Base-by-base conservation (phyloP, 2,113 vertebrate species). In the Xiphias gladius region DNA sequence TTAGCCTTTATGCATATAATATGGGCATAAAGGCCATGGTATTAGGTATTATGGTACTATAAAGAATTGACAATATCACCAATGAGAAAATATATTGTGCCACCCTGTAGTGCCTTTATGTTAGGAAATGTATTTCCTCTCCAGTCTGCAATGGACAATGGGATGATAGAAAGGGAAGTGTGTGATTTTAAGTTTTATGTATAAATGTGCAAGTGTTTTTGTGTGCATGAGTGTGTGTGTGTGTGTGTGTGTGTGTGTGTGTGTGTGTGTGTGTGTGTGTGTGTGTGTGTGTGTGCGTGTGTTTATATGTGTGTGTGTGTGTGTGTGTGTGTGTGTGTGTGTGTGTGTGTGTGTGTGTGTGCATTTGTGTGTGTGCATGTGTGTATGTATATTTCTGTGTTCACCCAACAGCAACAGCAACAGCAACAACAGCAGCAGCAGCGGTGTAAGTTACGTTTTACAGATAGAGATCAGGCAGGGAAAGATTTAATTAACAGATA, bases 401-500 rank as follows among this genome's bases (percentile, higher is more conserved):
- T 76, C 61, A 88, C 54, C 46, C 86, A 57, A 80, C 66, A 57
- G 78, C 76, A 24, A 62, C 61, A 57, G 79, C 55, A 73, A 63
- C 78, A 52, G 50, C 73, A 59, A 80, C 65, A 55, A 77, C 72
- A 22, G 73, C 43, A 30, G 80, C 28, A 12, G 70, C 65, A 55
- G 82, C 58, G 89, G 94, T 94, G 90, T 93, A 92, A 89, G 91
- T 94, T 94, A 90, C 90, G 79, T 90, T 88, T 84, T 84, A 52
- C 87, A 90, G 94, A 95, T 94, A 94, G 84, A 80, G 88, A 95
- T 94, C 94, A 90, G 92, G 74, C 88, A 80, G 88, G 87, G 92
- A 93, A 89, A 94, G 93, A 95, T 95, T 94, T 94, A 94, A 95
- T 95, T 95, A 95, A 94, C 93, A 94, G 94, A 95, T 95, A 94